Evolutionary conservation across 2,797 vertebrate genomes (phyloP).

Genomic region (Amphiprion clarkii): DNA sequence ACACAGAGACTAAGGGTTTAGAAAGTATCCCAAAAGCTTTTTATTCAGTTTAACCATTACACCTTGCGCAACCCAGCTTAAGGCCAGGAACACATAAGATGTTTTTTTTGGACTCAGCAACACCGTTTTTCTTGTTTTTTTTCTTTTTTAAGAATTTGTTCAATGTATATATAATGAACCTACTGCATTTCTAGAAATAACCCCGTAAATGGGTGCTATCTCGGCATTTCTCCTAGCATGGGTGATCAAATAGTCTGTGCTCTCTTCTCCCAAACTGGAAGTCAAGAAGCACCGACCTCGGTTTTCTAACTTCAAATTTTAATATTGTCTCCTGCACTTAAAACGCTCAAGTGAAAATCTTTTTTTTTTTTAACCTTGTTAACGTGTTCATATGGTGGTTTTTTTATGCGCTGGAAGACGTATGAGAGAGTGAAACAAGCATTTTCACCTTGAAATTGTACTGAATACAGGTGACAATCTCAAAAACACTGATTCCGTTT

Average conservation of each 20-base stretch:
- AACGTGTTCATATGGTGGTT: too few species aligned
- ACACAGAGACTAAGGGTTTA: slow-evolving; percentile 18
- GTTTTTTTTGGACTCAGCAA: slow-evolving; percentile 28
- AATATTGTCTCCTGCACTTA: too few species aligned
- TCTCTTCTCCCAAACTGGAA: background rate
- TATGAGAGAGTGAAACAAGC: too few species aligned
- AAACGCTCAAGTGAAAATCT: too few species aligned
- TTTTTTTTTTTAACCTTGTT: too few species aligned
- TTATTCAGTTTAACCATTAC: slow-evolving; percentile 45
- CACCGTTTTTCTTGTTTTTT: background rate
- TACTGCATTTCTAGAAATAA: background rate
- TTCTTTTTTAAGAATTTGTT: background rate
- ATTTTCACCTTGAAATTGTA: too few species aligned
- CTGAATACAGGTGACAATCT: too few species aligned
- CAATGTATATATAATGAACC: slow-evolving; percentile 32
- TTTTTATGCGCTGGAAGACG: too few species aligned
- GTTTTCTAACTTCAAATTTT: background rate
- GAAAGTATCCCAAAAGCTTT: slow-evolving; percentile 42
- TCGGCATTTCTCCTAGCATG: slow-evolving; percentile 8
- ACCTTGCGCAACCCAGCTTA: slow-evolving; percentile 34
- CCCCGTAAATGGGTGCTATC: background rate
- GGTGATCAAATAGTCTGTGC: slow-evolving; percentile 34
- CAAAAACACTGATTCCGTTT: too few species aligned
- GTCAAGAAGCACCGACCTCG: background rate
- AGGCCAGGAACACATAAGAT: slow-evolving; percentile 16